Conservation (phyloP, 2,888 invertebrate genomes). For the Drosophila nigritarsus region DNA sequence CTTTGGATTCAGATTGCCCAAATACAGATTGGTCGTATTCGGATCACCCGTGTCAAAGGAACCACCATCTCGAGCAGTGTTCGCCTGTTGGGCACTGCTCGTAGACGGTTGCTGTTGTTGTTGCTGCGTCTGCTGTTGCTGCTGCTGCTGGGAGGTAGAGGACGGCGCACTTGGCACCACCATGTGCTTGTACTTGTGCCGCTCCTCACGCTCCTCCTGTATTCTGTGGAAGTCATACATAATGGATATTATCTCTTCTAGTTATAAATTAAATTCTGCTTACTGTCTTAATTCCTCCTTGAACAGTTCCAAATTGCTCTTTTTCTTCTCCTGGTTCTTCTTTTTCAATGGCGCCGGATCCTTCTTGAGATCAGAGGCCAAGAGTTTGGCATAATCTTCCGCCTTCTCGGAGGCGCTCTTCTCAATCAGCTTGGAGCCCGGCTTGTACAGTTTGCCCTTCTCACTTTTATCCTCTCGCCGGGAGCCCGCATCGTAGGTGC, state of each 20-base stretch:
- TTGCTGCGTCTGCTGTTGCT: conserved; percentile 37
- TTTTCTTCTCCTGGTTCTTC: conserved; percentile 93
- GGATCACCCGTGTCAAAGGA: conserved; percentile 98
- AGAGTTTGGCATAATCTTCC: conserved; percentile 89
- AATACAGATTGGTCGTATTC: conserved; percentile 98
- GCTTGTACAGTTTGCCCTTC: conserved; percentile 96
- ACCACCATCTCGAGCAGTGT: conserved; percentile 87
- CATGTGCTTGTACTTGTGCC: conserved; percentile 94
- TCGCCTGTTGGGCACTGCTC: conserved; percentile 84
- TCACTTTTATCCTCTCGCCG: conserved; percentile 96
- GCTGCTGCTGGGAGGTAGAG: conserved; percentile 45
- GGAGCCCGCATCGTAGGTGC: conserved; percentile 97
- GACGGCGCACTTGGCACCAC: conserved; percentile 62
- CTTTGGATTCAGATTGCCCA: conserved; percentile 98
- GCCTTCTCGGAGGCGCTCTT: conserved; percentile 88
- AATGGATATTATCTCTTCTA: not conserved
- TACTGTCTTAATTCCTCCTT: conserved; percentile 98
- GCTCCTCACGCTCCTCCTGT: conserved; percentile 98
- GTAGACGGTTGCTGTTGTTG: conserved; percentile 63
- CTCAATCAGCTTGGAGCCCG: conserved; percentile 91
- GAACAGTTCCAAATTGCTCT: conserved; percentile 98
- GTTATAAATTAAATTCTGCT: conserved; percentile 75
- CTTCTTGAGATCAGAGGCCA: conserved; percentile 88
- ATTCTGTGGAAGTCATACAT: conserved; percentile 88
- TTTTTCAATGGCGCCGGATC: conserved; percentile 88